Conservation (phyloP, 2,113 vertebrate genomes). For the Gnathonemus echidnorhynchus region DNA sequence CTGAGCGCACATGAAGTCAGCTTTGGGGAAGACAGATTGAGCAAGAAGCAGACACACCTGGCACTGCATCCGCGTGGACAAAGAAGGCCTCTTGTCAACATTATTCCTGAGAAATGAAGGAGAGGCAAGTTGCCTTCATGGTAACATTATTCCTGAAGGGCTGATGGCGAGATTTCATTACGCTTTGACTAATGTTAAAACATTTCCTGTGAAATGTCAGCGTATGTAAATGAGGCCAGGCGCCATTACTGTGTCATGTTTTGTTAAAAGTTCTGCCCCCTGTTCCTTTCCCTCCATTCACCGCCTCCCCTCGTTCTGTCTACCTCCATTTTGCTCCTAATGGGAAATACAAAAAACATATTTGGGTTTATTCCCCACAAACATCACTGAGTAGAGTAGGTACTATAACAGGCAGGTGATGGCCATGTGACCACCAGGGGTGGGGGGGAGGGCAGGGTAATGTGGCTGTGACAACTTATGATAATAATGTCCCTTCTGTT, state of each 20-base stretch:
- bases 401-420: background rate
- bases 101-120: constrained; percentile 84
- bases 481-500: background rate
- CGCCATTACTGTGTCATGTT: constrained; percentile 75
- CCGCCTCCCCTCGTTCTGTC: background rate
- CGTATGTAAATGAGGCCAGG: constrained; percentile 91
- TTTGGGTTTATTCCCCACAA: background rate
- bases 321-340: constrained; percentile 54
- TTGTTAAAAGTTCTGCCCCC: constrained; percentile 76
- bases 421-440: background rate
- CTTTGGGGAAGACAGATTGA: constrained; percentile 78
- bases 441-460: background rate
- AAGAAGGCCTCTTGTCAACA: constrained; percentile 73
- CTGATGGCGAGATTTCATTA: constrained; percentile 99
- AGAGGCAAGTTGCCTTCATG: constrained; percentile 96
- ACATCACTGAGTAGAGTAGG: background rate
- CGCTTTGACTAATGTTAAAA: constrained; percentile 86
- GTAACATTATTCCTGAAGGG: constrained; percentile 97
- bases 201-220: constrained; percentile 98
- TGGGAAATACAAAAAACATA: constrained; percentile 41
- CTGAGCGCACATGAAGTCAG: constrained; percentile 79
- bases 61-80: constrained; percentile 62
- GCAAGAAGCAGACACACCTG: constrained; percentile 65
- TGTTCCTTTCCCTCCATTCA: constrained; percentile 50
- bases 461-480: background rate